A percentile compares a stretch with the other conserved stretches of the same genome.
phyloP scores from a whole-genome alignment of 2,113 vertebrate species.

The Myanophis thanlyinensis region DNA sequence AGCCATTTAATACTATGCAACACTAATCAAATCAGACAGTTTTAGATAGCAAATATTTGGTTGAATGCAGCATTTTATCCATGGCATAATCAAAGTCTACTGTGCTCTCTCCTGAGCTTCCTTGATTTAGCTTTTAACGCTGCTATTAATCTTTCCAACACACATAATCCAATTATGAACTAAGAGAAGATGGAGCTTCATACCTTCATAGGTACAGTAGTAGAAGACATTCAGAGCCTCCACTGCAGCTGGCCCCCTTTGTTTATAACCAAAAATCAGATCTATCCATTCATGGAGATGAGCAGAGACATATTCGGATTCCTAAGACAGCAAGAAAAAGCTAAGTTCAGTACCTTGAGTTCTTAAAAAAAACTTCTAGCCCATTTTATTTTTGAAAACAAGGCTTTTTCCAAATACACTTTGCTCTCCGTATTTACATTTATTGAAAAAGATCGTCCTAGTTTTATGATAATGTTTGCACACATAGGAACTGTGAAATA shows the following conservation, averaged over 20 bases:
- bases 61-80: not conserved
- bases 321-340: slow-evolving; percentile 69
- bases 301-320: slow-evolving; percentile 91
- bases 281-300: slow-evolving; percentile 99
- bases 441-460: not conserved
- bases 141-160: not conserved
- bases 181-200: slow-evolving; percentile 23
- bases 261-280: slow-evolving; percentile 97
- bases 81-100: not conserved
- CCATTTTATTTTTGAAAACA: not conserved
- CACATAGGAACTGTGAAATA: not conserved
- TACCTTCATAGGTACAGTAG: slow-evolving; percentile 94
- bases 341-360: slow-evolving; percentile 26
- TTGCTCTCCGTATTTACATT: not conserved
- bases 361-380: not conserved
- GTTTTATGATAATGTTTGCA: not conserved
- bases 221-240: slow-evolving; percentile 97
- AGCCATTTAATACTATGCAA: not conserved
- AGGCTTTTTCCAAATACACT: not conserved
- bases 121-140: not conserved
- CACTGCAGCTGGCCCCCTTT: slow-evolving; percentile 88
- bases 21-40: not conserved
- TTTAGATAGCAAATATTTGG: not conserved
- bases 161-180: not conserved
- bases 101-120: not conserved